Base-by-base conservation (phyloP, 1,140 invertebrate species). In the Aphelenchoides fujianensis region DNA sequence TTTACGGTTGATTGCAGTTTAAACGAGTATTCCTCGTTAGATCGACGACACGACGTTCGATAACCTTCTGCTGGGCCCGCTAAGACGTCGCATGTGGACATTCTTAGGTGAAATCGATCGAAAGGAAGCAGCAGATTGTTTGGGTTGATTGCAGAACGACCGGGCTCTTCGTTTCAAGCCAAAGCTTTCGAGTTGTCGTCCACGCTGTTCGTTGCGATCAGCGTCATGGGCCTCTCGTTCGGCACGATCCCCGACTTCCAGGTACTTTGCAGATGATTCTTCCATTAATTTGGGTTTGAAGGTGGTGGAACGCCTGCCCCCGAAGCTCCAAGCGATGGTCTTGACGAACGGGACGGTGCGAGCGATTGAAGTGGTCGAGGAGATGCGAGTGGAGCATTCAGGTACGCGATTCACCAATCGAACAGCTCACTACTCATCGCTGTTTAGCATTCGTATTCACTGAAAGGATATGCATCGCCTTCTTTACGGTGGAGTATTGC, bases 401-500 rank as follows among this genome's bases (percentile, higher is more conserved):
- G n/a, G n/a, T n/a, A n/a, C n/a, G n/a, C n/a, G n/a, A n/a, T n/a
- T n/a, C n/a, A n/a, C n/a, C n/a, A n/a, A n/a, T n/a, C n/a, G n/a
- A n/a, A n/a, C n/a, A n/a, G n/a, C n/a, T n/a, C n/a, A n/a, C n/a
- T n/a, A n/a, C n/a, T n/a, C n/a, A n/a, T n/a, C n/a, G n/a, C n/a
- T n/a, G n/a, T n/a, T n/a, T n/a, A n/a, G 77, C 80, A 28, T 82
- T 82, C 68, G 81, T 82, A 3, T 84, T 82, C 63, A 83, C 81
- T 1, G 81, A 83, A 71, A 59, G 81, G 69, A 76, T 98, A 79
- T 99, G 96, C 89, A 99, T 99, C 86, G 95, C 95, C 74, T 99
- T 97, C 95, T 99, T 98, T 88, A 98, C 95, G 52, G 89, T 98
- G 80, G 96, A 99, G 88, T 98, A 98, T 88, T 89, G 97, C 85